Conservation (phyloP, 30 jellyfish, hydroid and myxozoan species). For the Rhopilema esculentum region DNA sequence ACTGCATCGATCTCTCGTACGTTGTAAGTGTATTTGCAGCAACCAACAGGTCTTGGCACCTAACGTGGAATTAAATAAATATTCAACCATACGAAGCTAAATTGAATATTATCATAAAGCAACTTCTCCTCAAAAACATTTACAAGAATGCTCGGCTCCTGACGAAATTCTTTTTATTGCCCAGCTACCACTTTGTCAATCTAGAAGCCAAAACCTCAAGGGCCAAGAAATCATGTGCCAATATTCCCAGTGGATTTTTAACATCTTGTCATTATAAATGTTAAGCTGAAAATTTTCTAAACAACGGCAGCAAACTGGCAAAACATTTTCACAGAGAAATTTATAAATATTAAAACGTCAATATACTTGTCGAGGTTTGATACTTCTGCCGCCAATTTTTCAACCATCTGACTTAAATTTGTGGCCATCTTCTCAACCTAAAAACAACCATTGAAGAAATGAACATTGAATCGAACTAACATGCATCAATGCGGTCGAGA, state of each 20-base stretch:
- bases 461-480: neutral
- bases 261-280: neutral
- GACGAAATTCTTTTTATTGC: neutral
- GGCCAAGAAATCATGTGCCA: neutral
- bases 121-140: neutral
- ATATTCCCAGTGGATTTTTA: neutral
- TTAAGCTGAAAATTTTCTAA: too few relatives aligned
- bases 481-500: neutral
- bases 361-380: constrained; percentile 45
- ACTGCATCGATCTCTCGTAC: constrained; percentile 82
- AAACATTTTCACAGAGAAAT: too few relatives aligned
- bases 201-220: too few relatives aligned
- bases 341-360: too few relatives aligned
- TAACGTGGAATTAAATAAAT: constrained; percentile 25
- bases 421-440: constrained; percentile 52
- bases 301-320: too few relatives aligned
- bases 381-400: constrained; percentile 14
- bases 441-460: neutral
- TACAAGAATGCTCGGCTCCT: neutral
- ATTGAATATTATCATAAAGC: neutral
- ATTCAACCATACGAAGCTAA: neutral
- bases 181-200: neutral
- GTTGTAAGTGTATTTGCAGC: constrained; percentile 70
- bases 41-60: constrained; percentile 73
- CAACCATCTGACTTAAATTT: constrained; percentile 45